A percentile compares a stretch with the other conserved stretches of the same genome.
phyloP scores from a whole-genome alignment of 2,797 vertebrate genomes.

The Craterocephalus amniculus region DNA sequence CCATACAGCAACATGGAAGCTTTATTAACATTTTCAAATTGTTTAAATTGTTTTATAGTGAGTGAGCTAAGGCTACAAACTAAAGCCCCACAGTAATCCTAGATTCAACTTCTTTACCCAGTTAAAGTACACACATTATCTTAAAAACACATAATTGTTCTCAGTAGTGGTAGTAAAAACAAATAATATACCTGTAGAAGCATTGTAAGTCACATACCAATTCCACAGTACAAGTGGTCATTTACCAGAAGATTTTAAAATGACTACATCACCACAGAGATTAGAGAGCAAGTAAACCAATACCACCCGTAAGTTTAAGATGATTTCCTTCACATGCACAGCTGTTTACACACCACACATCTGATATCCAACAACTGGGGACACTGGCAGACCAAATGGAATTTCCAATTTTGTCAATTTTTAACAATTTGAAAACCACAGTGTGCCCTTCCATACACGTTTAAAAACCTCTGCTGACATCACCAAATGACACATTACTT shows the following conservation, averaged over 20 bases:
- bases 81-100: not conserved
- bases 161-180: not conserved
- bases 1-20: not conserved
- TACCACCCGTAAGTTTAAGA: constrained; percentile 31
- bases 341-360: constrained; percentile 49
- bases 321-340: constrained; percentile 25
- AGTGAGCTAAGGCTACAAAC: not conserved
- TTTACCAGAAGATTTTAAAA: constrained; percentile 35
- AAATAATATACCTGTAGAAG: constrained; percentile 9
- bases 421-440: constrained; percentile 28
- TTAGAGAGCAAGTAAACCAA: constrained; percentile 28
- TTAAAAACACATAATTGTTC: not conserved
- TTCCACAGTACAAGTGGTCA: constrained; percentile 22
- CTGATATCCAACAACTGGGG: constrained; percentile 11
- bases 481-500: constrained; percentile 58
- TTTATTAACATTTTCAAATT: not conserved
- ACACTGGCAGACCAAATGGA: constrained; percentile 29
- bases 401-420: constrained; percentile 45
- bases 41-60: not conserved
- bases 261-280: constrained; percentile 36
- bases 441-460: constrained; percentile 4
- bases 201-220: constrained; percentile 20
- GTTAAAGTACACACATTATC: not conserved
- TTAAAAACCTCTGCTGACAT: constrained; percentile 56
- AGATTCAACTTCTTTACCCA: not conserved